Evolutionary conservation across 1,140 invertebrate genomes (phyloP).

Genomic region (Muscidifurax raptorellus): DNA sequence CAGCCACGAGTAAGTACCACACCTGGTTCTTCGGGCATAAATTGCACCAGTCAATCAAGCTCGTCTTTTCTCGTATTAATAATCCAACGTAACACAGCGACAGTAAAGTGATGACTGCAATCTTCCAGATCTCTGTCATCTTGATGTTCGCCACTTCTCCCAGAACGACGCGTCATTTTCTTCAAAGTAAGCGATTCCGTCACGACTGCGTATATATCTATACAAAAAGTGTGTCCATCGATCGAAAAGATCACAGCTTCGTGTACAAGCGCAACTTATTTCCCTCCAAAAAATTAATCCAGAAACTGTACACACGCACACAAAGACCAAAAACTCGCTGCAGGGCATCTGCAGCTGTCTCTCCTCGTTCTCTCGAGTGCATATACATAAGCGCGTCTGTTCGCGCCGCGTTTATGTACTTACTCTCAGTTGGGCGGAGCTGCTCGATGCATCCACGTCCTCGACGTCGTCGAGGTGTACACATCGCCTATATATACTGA

Average conservation of each 20-base stretch:
- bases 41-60: not conserved
- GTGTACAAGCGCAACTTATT: too few species aligned
- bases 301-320: not conserved
- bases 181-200: not conserved
- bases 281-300: not conserved
- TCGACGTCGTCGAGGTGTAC: not conserved
- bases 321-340: not conserved
- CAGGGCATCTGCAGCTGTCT: not conserved
- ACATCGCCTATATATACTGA: not conserved
- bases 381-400: not conserved
- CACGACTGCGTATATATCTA: too few species aligned
- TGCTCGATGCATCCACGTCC: slow-evolving; percentile 3
- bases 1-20: not conserved
- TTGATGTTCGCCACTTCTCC: too few species aligned
- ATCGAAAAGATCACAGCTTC: too few species aligned
- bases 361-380: not conserved
- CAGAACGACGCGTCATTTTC: too few species aligned
- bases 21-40: not conserved
- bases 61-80: not conserved
- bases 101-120: not conserved
- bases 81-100: not conserved
- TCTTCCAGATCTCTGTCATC: not conserved
- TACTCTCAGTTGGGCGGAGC: slow-evolving; percentile 2
- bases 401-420: slow-evolving; percentile 7
- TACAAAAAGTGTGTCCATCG: too few species aligned